These are phyloP conservation scores for Drosophila flavopinicola DNA, from an alignment of 2,888 invertebrate species.

Conservation along the genomic window DNA sequence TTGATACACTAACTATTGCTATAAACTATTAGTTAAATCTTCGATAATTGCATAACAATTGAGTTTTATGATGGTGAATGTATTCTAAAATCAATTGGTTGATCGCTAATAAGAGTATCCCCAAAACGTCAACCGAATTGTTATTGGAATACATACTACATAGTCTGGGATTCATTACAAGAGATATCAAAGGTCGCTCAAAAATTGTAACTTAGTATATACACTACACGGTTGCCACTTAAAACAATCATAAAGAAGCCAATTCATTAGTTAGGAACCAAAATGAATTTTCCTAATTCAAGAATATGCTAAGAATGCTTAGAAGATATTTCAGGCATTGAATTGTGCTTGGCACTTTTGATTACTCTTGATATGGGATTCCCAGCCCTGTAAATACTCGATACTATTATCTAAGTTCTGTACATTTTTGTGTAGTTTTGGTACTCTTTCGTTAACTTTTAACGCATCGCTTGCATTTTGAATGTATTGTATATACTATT, in stretches of 20 bases:
- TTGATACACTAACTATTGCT: too few species aligned
- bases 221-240: too few species aligned
- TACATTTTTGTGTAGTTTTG: slow-evolving; percentile 17
- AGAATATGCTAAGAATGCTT: too few species aligned
- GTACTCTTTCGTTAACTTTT: slow-evolving; percentile 17
- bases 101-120: background rate
- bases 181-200: background rate
- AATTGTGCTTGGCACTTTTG: too few species aligned
- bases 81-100: background rate
- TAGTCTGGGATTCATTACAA: slow-evolving; percentile 15
- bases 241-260: too few species aligned
- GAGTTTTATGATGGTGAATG: background rate
- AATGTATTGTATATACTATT: slow-evolving; percentile 30
- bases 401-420: slow-evolving; percentile 13
- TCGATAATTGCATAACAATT: background rate
- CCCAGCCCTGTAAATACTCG: background rate
- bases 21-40: slow-evolving; percentile 2
- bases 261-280: too few species aligned
- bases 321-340: too few species aligned
- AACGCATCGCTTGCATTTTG: slow-evolving; percentile 35
- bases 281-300: too few species aligned
- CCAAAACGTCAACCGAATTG: background rate
- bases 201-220: too few species aligned
- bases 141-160: background rate
- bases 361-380: slow-evolving; percentile 17